These are phyloP conservation scores for Aleiodes alternator DNA, from an alignment of 2,888 invertebrate genomes.

Conservation along the genomic window DNA sequence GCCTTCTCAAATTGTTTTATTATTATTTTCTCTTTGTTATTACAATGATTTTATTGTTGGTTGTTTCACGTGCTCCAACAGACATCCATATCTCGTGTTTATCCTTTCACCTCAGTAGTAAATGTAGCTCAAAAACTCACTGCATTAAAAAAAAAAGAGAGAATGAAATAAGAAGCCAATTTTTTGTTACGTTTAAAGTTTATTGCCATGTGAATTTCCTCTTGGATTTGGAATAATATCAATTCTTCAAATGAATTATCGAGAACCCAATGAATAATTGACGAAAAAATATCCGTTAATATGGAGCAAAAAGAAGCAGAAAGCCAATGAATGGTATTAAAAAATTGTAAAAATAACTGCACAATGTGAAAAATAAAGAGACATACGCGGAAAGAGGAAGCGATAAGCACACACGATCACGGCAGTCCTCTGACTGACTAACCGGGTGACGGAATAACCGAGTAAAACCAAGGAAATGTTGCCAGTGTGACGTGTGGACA, in stretches of 20 bases:
- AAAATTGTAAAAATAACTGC: not conserved
- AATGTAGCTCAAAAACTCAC: slow-evolving; percentile 22
- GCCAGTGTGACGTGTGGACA: slow-evolving; percentile 65
- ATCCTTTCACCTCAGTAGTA: slow-evolving; percentile 22
- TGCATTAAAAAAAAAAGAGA: slow-evolving; percentile 1
- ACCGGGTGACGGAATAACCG: slow-evolving; percentile 60
- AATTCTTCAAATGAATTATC: not conserved
- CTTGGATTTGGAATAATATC: not conserved
- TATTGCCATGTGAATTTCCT: slow-evolving; percentile 21
- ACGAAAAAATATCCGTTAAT: no score
- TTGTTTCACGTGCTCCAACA: slow-evolving; percentile 19
- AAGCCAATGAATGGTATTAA: not conserved
- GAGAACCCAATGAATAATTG: not conserved
- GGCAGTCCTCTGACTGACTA: slow-evolving; percentile 53
- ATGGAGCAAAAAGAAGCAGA: not conserved
- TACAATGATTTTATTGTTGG: not conserved
- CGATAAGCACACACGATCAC: slow-evolving; percentile 49
- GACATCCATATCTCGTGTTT: slow-evolving; percentile 9
- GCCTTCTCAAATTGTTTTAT: not conserved
- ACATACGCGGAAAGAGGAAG: slow-evolving; percentile 44
- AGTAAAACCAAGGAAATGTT: slow-evolving; percentile 62
- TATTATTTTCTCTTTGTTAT: no score
- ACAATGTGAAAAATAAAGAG: slow-evolving; percentile 1
- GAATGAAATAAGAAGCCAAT: not conserved
- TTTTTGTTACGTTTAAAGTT: not conserved